Conservation (phyloP, 1,140 invertebrate species). For the Drosophila malerkotliana region DNA sequence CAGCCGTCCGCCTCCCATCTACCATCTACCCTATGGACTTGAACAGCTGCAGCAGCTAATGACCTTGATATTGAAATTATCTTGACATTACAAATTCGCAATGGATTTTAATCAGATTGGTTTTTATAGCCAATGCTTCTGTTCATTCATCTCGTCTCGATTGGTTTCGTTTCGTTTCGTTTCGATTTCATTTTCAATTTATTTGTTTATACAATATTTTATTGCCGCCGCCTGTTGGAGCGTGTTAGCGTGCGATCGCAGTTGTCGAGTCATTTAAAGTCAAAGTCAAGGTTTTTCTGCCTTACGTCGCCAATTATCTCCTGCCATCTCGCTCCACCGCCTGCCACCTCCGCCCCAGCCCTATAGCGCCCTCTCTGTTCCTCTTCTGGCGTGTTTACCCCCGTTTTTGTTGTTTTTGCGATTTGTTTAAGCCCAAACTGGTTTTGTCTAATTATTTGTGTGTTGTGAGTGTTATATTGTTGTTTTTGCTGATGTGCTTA, state of each 20-base stretch:
- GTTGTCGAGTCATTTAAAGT: conserved; percentile 82
- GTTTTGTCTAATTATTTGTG: conserved; percentile 79
- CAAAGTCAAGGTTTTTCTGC: conserved; percentile 84
- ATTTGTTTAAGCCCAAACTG: conserved; percentile 67
- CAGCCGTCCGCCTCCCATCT: not conserved
- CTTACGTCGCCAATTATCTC: conserved; percentile 79
- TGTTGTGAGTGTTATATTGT: conserved; percentile 37
- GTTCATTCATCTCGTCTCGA: conserved; percentile 63
- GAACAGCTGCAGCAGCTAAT: conserved; percentile 63
- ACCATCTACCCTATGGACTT: conserved; percentile 3
- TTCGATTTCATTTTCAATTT: conserved; percentile 77
- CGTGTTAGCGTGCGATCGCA: conserved; percentile 52
- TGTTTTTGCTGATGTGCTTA: conserved; percentile 59
- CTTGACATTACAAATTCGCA: conserved; percentile 43
- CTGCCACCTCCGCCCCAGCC: conserved; percentile 10
- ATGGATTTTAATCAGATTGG: conserved; percentile 39
- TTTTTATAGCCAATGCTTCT: conserved; percentile 24
- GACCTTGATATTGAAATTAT: conserved; percentile 83
- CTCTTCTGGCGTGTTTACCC: conserved; percentile 36
- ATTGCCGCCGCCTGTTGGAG: conserved; percentile 47
- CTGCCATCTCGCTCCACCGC: conserved; percentile 36
- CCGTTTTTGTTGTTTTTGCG: conserved; percentile 54
- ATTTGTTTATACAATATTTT: conserved; percentile 79
- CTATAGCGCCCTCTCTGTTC: conserved; percentile 15
- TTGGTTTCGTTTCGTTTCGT: conserved; percentile 47